Evolutionary conservation across 2,888 invertebrate genomes (phyloP).

Genomic region (Coremacera marginata): DNA sequence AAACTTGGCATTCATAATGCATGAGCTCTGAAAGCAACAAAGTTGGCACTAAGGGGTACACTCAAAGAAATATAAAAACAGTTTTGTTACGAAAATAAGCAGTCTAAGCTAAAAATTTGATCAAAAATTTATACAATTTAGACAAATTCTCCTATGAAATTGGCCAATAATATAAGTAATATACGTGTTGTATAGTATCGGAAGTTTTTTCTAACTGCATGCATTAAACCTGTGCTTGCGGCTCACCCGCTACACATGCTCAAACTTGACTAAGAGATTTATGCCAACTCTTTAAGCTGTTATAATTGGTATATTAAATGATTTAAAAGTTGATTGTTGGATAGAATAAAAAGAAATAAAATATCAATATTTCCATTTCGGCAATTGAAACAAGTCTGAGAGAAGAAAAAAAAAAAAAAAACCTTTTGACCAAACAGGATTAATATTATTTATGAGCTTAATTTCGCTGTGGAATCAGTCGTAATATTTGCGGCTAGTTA

Average conservation of each 20-base stretch:
- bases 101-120: neutral
- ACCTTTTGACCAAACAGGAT: constrained; percentile 29
- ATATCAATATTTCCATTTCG: constrained; percentile 55
- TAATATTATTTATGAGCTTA: constrained; percentile 41
- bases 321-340: constrained; percentile 63
- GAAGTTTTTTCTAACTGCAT: neutral
- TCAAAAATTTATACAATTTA: neutral
- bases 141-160: too few species aligned
- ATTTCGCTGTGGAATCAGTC: neutral
- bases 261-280: constrained; percentile 53
- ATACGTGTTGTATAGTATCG: neutral
- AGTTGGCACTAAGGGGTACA: too few species aligned
- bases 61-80: neutral
- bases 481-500: neutral
- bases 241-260: constrained; percentile 17
- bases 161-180: too few species aligned
- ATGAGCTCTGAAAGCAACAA: constrained; percentile 50
- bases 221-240: neutral
- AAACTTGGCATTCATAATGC: constrained; percentile 64
- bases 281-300: constrained; percentile 67
- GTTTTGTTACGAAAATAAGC: neutral
- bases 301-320: constrained; percentile 69
- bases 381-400: neutral
- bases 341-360: constrained; percentile 40
- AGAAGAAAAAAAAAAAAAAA: too few species aligned